These are phyloP conservation scores for Macropus fuliginosus DNA, from an alignment of 2,797 vertebrate species.

Conservation along the genomic window DNA sequence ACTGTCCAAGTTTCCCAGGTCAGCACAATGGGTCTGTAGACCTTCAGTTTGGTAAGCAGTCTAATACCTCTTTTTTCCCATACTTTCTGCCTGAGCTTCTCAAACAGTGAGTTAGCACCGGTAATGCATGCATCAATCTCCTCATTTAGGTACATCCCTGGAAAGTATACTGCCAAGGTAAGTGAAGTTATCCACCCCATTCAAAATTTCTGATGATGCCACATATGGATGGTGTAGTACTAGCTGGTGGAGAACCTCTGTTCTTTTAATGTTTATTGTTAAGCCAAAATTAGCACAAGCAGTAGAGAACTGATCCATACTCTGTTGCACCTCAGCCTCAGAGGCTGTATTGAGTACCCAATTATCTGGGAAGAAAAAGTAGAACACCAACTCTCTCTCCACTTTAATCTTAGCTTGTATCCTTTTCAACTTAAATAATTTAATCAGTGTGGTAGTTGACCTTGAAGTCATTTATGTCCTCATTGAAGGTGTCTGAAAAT, in stretches of 20 bases:
- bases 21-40: neutral
- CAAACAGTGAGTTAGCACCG: neutral
- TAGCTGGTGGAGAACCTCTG: neutral
- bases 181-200: neutral
- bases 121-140: neutral
- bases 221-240: neutral
- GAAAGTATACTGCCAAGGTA: neutral
- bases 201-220: neutral
- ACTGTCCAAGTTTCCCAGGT: neutral
- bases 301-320: no score
- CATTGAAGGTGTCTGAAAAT: neutral
- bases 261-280: neutral
- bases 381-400: no score
- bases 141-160: neutral
- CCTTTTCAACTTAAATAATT: neutral
- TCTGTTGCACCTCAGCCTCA: no score
- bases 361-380: no score
- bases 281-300: neutral
- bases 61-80: neutral
- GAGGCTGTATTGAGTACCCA: no score
- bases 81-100: neutral
- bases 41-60: neutral
- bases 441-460: neutral
- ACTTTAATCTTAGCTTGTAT: no score
- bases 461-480: neutral